Evolutionary conservation across 53 echinoderm and acorn worm genomes (phyloP).

Genomic region (Crossaster papposus): DNA sequence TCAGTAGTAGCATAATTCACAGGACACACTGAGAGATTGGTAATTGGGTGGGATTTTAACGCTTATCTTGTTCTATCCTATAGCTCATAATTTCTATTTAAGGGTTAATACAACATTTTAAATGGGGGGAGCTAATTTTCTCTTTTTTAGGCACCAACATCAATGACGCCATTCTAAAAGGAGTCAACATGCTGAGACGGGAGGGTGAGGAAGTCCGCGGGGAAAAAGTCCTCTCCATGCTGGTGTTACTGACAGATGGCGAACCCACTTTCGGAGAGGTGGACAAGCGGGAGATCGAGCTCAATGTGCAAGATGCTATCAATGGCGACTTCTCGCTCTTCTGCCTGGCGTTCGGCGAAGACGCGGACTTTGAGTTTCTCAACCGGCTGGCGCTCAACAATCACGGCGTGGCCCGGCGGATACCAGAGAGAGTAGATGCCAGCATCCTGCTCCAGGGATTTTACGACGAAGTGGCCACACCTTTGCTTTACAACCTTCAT

Average conservation of each 20-base stretch:
- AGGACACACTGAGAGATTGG: too few species aligned
- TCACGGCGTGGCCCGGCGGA: slow-evolving; percentile 85
- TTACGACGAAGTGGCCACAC: slow-evolving; percentile 91
- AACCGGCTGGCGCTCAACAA: slow-evolving; percentile 80
- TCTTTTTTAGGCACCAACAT: slow-evolving; percentile 80
- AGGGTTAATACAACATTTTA: not conserved
- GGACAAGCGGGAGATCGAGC: slow-evolving; percentile 74
- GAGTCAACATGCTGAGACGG: slow-evolving; percentile 82
- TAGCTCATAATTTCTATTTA: too few species aligned
- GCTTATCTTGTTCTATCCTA: not conserved
- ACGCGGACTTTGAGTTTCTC: slow-evolving; percentile 61
- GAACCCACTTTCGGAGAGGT: slow-evolving; percentile 89
- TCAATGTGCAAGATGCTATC: slow-evolving; percentile 80
- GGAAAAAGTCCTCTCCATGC: slow-evolving; percentile 80
- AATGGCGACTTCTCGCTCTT: slow-evolving; percentile 64
- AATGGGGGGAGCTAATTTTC: not conserved
- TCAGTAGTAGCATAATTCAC: too few species aligned
- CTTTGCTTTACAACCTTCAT: slow-evolving; percentile 82
- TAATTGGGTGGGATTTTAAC: too few species aligned
- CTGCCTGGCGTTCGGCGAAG: slow-evolving; percentile 65
- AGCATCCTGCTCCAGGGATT: slow-evolving; percentile 80
- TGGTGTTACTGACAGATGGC: slow-evolving; percentile 92
- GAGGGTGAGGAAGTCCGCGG: slow-evolving; percentile 69
- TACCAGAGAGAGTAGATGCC: slow-evolving; percentile 87
- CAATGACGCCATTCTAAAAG: slow-evolving; percentile 83